phyloP scores from a whole-genome alignment of 2,888 invertebrate species.

The Fabriciana adippe region DNA sequence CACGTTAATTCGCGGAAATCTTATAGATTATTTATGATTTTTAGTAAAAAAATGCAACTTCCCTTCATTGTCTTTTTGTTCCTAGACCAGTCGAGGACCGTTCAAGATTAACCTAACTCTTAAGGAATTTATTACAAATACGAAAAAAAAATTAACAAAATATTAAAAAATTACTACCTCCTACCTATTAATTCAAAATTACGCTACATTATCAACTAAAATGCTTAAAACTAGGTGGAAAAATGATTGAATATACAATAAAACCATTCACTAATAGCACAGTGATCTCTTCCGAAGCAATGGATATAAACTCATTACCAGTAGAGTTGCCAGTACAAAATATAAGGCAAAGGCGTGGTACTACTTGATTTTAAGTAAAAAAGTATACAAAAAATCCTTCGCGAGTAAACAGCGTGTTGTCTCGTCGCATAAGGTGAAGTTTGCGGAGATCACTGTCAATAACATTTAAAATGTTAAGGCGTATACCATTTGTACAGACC shows the following conservation, averaged over 20 bases:
- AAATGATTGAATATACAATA: conserved; percentile 80
- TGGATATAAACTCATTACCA: conserved; percentile 20
- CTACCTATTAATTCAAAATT: conserved; percentile 79
- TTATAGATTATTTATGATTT: conserved; percentile 48
- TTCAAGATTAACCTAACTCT: conserved; percentile 72
- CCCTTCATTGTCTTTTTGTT: conserved; percentile 80
- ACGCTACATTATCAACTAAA: conserved; percentile 78
- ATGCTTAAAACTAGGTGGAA: conserved; percentile 78
- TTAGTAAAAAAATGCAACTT: conserved; percentile 72
- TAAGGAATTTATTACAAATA: conserved; percentile 73
- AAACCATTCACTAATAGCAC: conserved; percentile 79
- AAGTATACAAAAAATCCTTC: conserved; percentile 36
- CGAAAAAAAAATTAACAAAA: conserved; percentile 79
- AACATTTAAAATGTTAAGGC: conserved; percentile 77
- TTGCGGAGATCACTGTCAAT: conserved; percentile 65
- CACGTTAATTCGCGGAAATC: conserved; percentile 51
- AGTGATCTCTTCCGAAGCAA: conserved; percentile 59
- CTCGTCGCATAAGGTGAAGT: conserved; percentile 29
- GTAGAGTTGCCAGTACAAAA: conserved; percentile 32
- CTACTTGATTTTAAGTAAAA: conserved; percentile 25
- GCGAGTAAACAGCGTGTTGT: conserved; percentile 23
- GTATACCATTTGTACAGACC: conserved; percentile 81
- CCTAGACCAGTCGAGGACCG: conserved; percentile 68
- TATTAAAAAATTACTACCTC: conserved; percentile 77
- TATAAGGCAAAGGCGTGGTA: conserved; percentile 27